Evolutionary conservation across 1,140 invertebrate genomes (phyloP), one percentile per base, ranked within the genome.

Genomic region (Goniozus legneri): DNA sequence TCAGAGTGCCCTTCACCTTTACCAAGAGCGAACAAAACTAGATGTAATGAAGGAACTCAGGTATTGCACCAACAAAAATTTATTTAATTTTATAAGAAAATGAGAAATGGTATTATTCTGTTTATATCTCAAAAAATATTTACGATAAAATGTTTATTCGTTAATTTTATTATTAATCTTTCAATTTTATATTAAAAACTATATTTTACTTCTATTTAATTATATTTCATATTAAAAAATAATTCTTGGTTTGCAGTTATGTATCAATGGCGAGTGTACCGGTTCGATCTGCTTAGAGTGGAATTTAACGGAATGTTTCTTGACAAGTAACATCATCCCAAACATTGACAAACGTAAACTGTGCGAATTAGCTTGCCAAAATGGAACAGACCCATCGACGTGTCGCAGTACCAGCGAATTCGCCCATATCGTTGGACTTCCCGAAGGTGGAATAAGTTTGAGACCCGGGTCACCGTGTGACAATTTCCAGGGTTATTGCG

Each of bases 401-500:
- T 97, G 91, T 69, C 80, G 83, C 52, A 94, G 89, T 66, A 97
- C 91, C 10, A 91, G 86, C 55, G 87, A 89, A 65, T 91, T 93
- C 74, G 85, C 87, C 3, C 69, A 81, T 8, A 64, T 77, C 7
- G 87, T 91, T 16, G 86, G 86, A 21, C 73, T 92, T 48, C 88
- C 91, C 1, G 70, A 78, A 1, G 93, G 91, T 3, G 93, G 92
- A 3, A 92, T 97, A 44, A 91, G 89, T 60, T 75, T 97, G 21
- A 80, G 92, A 45, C 89, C 92, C 44, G 96, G 97, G 20, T 95
- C 95, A 35, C 95, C 96, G 0, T 99, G 97, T 77, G 95, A 99
- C 75, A 97, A 99, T 77, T 98, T 95, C 77, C 90, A 93, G 86
- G 92, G 92, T 41, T 99, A 98, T 76, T 99, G 96, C 79, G 96